A percentile compares a stretch with the other conserved stretches of the same genome.
Conservation (phyloP, 2,113 vertebrate genomes). For the Cricetomys ansorgei region DNA sequence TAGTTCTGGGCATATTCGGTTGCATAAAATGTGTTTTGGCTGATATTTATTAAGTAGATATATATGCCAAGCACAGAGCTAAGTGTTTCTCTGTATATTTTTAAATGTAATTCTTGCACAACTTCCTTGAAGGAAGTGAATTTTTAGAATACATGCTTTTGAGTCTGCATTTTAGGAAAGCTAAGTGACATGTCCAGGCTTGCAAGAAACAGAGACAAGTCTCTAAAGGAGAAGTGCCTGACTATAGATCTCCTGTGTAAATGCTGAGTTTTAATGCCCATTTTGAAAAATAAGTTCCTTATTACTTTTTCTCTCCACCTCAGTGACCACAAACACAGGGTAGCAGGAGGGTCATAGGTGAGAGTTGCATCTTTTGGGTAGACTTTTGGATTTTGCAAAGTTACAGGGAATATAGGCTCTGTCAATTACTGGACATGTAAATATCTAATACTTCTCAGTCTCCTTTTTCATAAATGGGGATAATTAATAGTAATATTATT, state of each 20-base stretch:
- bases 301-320: background rate
- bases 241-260: background rate
- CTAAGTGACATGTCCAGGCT: background rate
- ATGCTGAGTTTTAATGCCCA: background rate
- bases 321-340: background rate
- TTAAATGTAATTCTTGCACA: conserved; percentile 47
- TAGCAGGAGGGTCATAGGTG: background rate
- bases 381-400: background rate
- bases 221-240: background rate
- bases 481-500: background rate
- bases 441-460: background rate
- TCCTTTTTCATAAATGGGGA: background rate
- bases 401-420: background rate
- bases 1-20: conserved; percentile 33
- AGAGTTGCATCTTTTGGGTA: background rate
- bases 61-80: background rate
- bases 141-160: conserved; percentile 20
- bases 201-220: background rate
- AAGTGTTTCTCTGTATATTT: conserved; percentile 37
- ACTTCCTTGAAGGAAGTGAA: conserved; percentile 12
- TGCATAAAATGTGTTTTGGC: conserved; percentile 21
- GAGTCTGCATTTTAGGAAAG: background rate
- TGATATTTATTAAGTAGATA: conserved; percentile 58
- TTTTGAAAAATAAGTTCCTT: background rate
- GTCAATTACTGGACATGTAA: background rate